Evolutionary conservation across 2,797 vertebrate genomes (phyloP).

Genomic region (Pseudochaenichthys georgianus): DNA sequence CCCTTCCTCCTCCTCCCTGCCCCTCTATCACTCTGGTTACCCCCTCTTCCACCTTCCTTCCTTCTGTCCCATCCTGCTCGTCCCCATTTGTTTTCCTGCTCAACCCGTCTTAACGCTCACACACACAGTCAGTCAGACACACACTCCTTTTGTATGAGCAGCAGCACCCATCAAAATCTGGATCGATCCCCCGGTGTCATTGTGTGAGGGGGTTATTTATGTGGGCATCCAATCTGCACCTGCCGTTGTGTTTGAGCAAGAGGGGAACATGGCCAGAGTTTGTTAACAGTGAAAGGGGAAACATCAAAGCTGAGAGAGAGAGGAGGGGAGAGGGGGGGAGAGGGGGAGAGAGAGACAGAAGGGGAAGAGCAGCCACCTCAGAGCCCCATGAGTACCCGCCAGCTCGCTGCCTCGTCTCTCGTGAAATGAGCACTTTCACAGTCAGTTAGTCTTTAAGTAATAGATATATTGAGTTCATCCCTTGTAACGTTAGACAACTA

Average conservation of each 20-base stretch:
- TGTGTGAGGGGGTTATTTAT: slow-evolving; percentile 98
- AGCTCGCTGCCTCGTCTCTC: slow-evolving; percentile 88
- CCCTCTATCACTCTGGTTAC: slow-evolving; percentile 75
- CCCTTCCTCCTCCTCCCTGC: slow-evolving; percentile 68
- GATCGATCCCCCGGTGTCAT: slow-evolving; percentile 95
- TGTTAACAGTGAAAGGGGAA: slow-evolving; percentile 98
- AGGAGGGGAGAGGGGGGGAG: slow-evolving; percentile 8
- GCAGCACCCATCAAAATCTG: slow-evolving; percentile 95
- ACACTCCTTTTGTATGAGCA: slow-evolving; percentile 89
- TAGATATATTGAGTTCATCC: slow-evolving; percentile 99
- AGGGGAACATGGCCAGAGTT: slow-evolving; percentile 97
- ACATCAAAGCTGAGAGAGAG: slow-evolving; percentile 88
- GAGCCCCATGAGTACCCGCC: slow-evolving; percentile 90
- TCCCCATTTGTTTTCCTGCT: slow-evolving; percentile 84
- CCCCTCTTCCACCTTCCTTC: slow-evolving; percentile 68
- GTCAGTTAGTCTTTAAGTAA: slow-evolving; percentile 99
- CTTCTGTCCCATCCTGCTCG: slow-evolving; percentile 79
- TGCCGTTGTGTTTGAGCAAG: slow-evolving; percentile 96
- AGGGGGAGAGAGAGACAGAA: neutral
- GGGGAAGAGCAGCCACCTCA: slow-evolving; percentile 86
- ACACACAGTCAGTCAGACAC: slow-evolving; percentile 25
- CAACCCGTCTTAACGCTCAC: slow-evolving; percentile 49
- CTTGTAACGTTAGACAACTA: slow-evolving; percentile 99
- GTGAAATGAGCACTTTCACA: slow-evolving; percentile 97
- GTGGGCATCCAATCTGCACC: slow-evolving; percentile 99